phyloP scores from a whole-genome alignment of 2,797 vertebrate species.

The Gambelia wislizenii region DNA sequence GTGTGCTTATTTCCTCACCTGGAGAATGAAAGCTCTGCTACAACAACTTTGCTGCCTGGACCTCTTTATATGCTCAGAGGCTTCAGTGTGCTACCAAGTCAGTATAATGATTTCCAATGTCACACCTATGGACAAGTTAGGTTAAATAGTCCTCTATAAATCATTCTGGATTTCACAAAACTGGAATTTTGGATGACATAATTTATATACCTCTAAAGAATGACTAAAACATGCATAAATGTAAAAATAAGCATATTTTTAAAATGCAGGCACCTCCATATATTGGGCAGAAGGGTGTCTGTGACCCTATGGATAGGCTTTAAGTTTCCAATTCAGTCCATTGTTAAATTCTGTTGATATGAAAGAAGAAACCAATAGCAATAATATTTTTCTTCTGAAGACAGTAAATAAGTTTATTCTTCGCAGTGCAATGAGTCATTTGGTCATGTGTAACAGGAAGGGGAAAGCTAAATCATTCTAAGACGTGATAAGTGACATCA shows the following conservation, averaged over 20 bases:
- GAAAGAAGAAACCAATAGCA: not conserved
- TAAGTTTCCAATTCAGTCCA: not conserved
- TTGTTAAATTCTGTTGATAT: not conserved
- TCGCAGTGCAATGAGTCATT: not conserved
- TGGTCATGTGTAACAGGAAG: not conserved
- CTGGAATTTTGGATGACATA: not conserved
- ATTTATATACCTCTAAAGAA: not conserved
- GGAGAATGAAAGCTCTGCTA: too few relatives aligned
- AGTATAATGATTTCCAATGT: not conserved
- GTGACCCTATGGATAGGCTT: not conserved
- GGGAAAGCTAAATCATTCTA: not conserved
- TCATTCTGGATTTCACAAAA: not conserved
- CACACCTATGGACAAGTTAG: rapidly evolving
- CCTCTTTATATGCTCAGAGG: too few relatives aligned
- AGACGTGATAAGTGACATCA: not conserved
- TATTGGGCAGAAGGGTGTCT: not conserved
- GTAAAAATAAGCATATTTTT: not conserved
- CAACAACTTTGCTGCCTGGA: too few relatives aligned
- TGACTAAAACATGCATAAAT: not conserved
- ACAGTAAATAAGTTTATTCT: not conserved
- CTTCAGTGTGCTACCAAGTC: too few relatives aligned
- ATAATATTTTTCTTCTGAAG: not conserved
- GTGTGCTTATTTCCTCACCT: too few relatives aligned
- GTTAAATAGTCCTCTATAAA: not conserved
- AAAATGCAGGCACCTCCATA: not conserved